Conservation (phyloP, 2,113 vertebrate species). For the Loxodonta africana region DNA sequence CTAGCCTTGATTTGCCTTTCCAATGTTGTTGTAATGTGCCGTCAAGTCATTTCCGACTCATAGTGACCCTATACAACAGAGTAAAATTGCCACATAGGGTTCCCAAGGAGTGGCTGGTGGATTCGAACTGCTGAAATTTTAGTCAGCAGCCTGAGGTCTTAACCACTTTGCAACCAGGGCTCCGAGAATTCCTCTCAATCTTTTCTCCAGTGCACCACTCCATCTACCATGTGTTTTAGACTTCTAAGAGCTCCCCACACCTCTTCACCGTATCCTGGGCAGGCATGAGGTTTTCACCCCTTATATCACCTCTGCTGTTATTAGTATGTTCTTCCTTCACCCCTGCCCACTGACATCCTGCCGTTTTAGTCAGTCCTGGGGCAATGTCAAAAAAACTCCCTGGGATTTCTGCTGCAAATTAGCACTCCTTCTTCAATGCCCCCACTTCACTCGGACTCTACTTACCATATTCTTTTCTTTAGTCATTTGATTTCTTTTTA, state of each 20-base stretch:
- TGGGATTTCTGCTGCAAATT: neutral
- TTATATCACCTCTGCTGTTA: neutral
- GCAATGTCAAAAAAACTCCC: neutral
- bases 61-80: too few species aligned
- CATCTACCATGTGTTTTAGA: neutral
- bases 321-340: neutral
- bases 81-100: too few species aligned
- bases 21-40: too few species aligned
- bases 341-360: neutral
- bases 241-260: neutral
- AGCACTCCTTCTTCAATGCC: neutral
- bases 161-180: too few species aligned
- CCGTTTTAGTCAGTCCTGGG: neutral
- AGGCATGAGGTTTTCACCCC: neutral
- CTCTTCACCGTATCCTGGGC: neutral
- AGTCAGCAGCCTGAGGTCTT: too few species aligned
- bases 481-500: neutral
- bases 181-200: neutral
- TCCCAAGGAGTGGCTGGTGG: too few species aligned
- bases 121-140: too few species aligned
- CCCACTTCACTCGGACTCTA: neutral
- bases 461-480: neutral
- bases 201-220: neutral
- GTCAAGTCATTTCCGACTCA: too few species aligned
- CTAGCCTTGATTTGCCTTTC: neutral